Base-by-base conservation (phyloP, 2,888 invertebrate genomes). In the Nycteola revayana region DNA sequence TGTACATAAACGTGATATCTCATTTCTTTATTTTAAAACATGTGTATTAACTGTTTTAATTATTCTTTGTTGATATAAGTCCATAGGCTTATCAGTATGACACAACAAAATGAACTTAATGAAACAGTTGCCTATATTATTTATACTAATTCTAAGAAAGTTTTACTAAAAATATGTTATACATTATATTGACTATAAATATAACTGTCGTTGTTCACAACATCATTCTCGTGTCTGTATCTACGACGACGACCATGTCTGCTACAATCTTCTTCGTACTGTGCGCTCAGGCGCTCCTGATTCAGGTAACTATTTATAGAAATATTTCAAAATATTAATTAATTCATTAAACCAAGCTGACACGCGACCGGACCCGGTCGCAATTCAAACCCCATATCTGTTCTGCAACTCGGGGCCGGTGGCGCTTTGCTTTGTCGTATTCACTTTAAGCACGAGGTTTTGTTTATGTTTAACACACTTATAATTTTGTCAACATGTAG, bases 241-340 rank as follows among this genome's bases (percentile, higher is more conserved):
- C 25, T 10, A 7, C 31, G 36, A 40, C 28, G 27, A 60, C 42
- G n/a, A n/a, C n/a, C 39, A 71, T 68, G 67, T 58, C 60, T 43
- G 23, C 55, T 30, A 60, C 66, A 31, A 42, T 55, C 7, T 39
- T 68, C 31, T 26, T 66, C 8, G 27, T 66, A 1, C 27, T 70
- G 30, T 65, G 60, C 28, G 27, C 35, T 21, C 39, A 34, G 6
- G 31, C 32, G 23, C 17, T 47, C 9, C 24, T 47, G 20, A 9
- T 40, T 17, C 50, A 47, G 25, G 47, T 47, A 28, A 14, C 56
- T n/a, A n/a, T n/a, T n/a, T n/a, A n/a, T n/a, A n/a, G n/a, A n/a
- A n/a, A n/a, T n/a, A n/a, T n/a, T n/a, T n/a, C n/a, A n/a, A n/a
- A n/a, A n/a, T n/a, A n/a, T n/a, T n/a, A n/a, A n/a, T n/a, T n/a